A percentile compares a stretch with the other conserved stretches of the same genome.
These are phyloP conservation scores for Diprion similis DNA, from an alignment of 1,140 invertebrate genomes.

Conservation along the genomic window DNA sequence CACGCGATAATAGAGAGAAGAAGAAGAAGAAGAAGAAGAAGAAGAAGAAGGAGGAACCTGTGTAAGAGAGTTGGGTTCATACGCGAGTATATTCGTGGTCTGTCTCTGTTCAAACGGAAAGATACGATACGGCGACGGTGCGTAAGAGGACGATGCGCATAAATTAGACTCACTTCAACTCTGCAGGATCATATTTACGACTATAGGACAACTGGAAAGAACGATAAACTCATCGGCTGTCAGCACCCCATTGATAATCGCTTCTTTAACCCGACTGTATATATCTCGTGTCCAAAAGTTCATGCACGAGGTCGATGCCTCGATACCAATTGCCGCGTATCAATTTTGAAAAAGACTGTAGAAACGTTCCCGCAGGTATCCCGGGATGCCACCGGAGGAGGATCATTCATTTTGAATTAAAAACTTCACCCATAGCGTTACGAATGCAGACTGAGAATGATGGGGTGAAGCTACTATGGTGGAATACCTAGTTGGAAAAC, in stretches of 20 bases:
- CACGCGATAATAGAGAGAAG: conserved; percentile 1
- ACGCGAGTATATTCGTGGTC: background rate
- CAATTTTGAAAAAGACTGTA: too few relatives aligned
- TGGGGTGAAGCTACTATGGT: too few relatives aligned
- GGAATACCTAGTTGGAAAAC: too few relatives aligned
- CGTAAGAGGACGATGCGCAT: background rate
- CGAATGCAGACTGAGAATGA: background rate
- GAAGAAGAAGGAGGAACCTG: too few relatives aligned
- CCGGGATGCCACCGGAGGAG: too few relatives aligned
- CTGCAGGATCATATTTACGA: background rate
- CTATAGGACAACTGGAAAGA: background rate
- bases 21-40: background rate
- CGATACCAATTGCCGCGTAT: too few relatives aligned
- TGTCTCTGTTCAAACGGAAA: background rate
- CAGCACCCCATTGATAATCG: background rate
- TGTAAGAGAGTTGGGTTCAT: too few relatives aligned
- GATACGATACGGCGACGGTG: background rate
- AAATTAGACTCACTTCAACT: background rate
- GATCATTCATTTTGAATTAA: too few relatives aligned
- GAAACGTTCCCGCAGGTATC: too few relatives aligned
- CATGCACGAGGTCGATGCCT: too few relatives aligned
- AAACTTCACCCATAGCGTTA: background rate
- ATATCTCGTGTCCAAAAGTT: too few relatives aligned
- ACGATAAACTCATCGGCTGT: conserved; percentile 12
- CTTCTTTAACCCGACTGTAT: too few relatives aligned